These are phyloP conservation scores for Homarus gammarus DNA, from an alignment of 2,888 invertebrate genomes.

Conservation along the genomic window DNA sequence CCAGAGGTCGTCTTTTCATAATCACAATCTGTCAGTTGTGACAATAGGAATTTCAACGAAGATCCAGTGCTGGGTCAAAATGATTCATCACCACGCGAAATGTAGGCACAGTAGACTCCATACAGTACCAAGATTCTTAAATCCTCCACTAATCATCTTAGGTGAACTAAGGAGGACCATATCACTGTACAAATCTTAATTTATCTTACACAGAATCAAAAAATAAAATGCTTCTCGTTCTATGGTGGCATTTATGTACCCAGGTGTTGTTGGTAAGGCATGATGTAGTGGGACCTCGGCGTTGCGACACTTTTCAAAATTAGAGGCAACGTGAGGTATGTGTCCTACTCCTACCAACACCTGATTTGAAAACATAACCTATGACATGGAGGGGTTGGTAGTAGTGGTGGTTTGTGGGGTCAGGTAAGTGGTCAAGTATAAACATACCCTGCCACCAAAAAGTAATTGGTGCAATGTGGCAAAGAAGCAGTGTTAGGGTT, in stretches of 20 bases:
- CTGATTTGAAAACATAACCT: background rate
- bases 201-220: constrained; percentile 46
- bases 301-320: constrained; percentile 2
- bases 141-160: background rate
- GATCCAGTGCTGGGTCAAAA: constrained; percentile 12
- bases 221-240: constrained; percentile 50
- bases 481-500: constrained; percentile 4
- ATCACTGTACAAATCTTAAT: constrained; percentile 62
- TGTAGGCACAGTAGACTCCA: constrained; percentile 32
- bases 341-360: constrained; percentile 13
- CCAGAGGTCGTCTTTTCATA: constrained; percentile 1
- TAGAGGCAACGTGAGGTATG: background rate
- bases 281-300: constrained; percentile 8
- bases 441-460: background rate
- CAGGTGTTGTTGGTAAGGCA: constrained; percentile 39
- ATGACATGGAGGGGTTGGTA: constrained; percentile 15
- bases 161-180: background rate
- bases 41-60: constrained; percentile 23
- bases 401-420: constrained; percentile 2
- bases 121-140: constrained; percentile 16
- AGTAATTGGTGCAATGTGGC: background rate
- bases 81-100: background rate
- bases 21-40: background rate
- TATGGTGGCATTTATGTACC: constrained; percentile 17
- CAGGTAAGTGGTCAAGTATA: constrained; percentile 5